Base-by-base conservation (phyloP, 2,113 vertebrate species). In the Mustela lutreola region DNA sequence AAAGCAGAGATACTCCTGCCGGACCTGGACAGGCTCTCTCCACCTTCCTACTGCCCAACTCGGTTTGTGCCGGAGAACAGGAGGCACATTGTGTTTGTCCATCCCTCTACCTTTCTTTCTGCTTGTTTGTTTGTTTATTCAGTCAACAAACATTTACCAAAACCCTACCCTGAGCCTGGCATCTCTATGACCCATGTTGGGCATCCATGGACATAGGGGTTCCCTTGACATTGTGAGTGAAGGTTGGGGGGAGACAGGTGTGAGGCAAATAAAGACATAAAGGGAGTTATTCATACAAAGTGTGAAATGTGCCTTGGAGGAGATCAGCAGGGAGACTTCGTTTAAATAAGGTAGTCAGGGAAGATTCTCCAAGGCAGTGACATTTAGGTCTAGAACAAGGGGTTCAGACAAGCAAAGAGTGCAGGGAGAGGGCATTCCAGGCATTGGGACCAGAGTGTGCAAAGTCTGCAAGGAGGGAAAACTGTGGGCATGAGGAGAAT, bases 51-150 rank as follows among this genome's bases (percentile, higher is more conserved):
- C 6, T 5, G 16, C 31, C 16, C 11, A 26, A 19, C 50, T 22
- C 50, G 14, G 15, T 15, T 15, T 18, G 21, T 4, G 5, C 56
- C 31, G 63, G 5, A 1, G 1, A 9, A 16, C 18, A 0, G 33
- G 42, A 24, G 28, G 12, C 28, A 2, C 4, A 12, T 4, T 8
- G 19, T n/a, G 42, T 36, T 42, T 21, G 14, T 28, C 70, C 14
- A 0, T 39, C n/a, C 33, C 48, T 67, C 39, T 11, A 73, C 31
- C 22, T 8, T n/a, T 67, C 7, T 11, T 76, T 80, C 15, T 65
- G 11, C 31, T 65, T 63, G 26, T 63, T 63, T 63, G 62, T 63
- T 65, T 65, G 62, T 63, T 63, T 39, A 67, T 65, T 70, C 36
- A 62, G 56, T 56, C 63, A 80, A 39, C 2, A n/a, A 50, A 12